Evolutionary conservation across 2,888 invertebrate genomes (phyloP).

Genomic region (Drosophila mayaguana): DNA sequence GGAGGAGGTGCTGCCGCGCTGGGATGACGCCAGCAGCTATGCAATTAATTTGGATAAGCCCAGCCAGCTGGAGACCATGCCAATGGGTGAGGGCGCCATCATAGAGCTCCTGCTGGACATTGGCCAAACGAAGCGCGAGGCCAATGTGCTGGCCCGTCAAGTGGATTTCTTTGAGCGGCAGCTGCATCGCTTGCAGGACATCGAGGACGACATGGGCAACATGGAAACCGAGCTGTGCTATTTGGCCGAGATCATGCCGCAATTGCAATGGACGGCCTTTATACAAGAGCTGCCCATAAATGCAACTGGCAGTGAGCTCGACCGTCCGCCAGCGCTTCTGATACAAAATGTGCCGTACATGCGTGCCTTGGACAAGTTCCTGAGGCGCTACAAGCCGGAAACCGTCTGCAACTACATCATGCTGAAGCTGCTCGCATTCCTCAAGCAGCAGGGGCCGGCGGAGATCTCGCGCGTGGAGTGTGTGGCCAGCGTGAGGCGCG

Average conservation of each 20-base stretch:
- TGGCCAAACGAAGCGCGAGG: slow-evolving; percentile 75
- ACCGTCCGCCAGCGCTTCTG: slow-evolving; percentile 76
- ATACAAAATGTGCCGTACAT: slow-evolving; percentile 81
- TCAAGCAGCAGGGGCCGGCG: slow-evolving; percentile 79
- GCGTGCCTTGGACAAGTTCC: slow-evolving; percentile 69
- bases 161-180: slow-evolving; percentile 77
- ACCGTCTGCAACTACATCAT: slow-evolving; percentile 82
- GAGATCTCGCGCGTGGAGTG: slow-evolving; percentile 80
- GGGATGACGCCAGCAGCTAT: slow-evolving; percentile 81
- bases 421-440: slow-evolving; percentile 77
- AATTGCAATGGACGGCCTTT: slow-evolving; percentile 77
- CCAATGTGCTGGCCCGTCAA: slow-evolving; percentile 78
- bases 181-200: slow-evolving; percentile 71
- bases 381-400: slow-evolving; percentile 62
- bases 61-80: slow-evolving; percentile 69
- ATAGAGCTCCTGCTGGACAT: slow-evolving; percentile 79
- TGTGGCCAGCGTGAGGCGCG: slow-evolving; percentile 75
- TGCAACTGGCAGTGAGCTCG: slow-evolving; percentile 38
- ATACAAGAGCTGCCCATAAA: slow-evolving; percentile 64
- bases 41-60: slow-evolving; percentile 82
- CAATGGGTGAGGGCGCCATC: slow-evolving; percentile 77
- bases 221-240: slow-evolving; percentile 83
- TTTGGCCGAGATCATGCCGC: slow-evolving; percentile 75
- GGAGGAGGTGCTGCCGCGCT: slow-evolving; percentile 81
- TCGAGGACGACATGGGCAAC: slow-evolving; percentile 79